These are phyloP conservation scores for Callipepla squamata DNA, from an alignment of 2,113 vertebrate genomes.

Conservation along the genomic window DNA sequence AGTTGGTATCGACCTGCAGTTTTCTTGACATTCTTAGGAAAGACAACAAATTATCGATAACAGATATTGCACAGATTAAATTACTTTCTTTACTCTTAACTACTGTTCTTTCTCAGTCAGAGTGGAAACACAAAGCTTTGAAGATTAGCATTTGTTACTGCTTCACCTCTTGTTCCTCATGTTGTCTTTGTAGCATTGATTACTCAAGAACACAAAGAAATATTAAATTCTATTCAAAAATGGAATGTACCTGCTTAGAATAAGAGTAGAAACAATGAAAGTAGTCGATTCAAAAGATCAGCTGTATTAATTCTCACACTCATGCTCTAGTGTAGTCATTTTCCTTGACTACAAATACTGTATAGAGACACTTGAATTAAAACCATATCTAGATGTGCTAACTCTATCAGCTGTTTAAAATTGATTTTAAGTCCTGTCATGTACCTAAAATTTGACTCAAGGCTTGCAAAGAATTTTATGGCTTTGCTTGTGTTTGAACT, in stretches of 20 bases:
- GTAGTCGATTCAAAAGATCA: background rate
- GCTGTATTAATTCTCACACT: background rate
- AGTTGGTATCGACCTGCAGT: background rate
- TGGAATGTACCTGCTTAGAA: background rate
- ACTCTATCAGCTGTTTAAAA: background rate
- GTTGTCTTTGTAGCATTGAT: background rate
- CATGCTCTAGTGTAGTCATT: background rate
- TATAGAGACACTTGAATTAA: background rate
- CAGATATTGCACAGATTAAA: background rate
- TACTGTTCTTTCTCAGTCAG: background rate
- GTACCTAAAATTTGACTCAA: background rate
- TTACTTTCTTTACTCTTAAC: background rate
- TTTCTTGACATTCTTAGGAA: background rate
- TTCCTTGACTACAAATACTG: background rate
- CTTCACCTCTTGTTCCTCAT: background rate
- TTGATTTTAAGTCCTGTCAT: background rate
- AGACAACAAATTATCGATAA: background rate
- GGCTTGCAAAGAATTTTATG: background rate
- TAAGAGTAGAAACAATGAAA: background rate
- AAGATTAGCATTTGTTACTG: background rate
- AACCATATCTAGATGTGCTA: background rate
- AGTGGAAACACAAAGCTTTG: background rate
- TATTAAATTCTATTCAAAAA: background rate
- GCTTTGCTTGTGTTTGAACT: background rate
- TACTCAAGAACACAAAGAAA: background rate